Evolutionary conservation across 2,888 invertebrate species (phyloP).

Genomic region (Cyrtodaria siliqua): DNA sequence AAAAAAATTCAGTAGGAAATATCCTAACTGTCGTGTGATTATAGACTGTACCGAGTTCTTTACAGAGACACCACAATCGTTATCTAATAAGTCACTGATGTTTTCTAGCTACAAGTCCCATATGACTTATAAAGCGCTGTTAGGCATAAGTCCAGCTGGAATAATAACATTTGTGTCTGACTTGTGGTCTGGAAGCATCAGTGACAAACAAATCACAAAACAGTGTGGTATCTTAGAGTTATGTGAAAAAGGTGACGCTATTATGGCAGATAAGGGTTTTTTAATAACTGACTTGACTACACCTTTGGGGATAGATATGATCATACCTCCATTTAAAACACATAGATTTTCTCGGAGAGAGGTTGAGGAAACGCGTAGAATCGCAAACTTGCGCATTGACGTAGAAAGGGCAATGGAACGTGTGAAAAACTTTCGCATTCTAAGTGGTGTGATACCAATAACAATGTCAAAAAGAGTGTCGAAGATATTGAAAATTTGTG

Average conservation of each 20-base stretch:
- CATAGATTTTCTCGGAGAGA: slow-evolving; percentile 25
- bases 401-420: slow-evolving; percentile 24
- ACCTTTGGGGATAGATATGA: slow-evolving; percentile 27
- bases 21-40: slow-evolving; percentile 49
- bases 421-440: slow-evolving; percentile 38
- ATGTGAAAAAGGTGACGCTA: too few species aligned
- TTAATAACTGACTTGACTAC: slow-evolving; percentile 43
- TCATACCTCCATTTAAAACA: slow-evolving; percentile 48
- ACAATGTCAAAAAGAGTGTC: slow-evolving; percentile 9
- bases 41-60: slow-evolving; percentile 65
- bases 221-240: too few species aligned
- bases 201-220: too few species aligned
- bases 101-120: slow-evolving; percentile 52
- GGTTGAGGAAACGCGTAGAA: slow-evolving; percentile 30
- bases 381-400: slow-evolving; percentile 26
- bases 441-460: slow-evolving; percentile 25
- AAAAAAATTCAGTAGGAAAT: slow-evolving; percentile 34
- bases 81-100: slow-evolving; percentile 29
- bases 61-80: slow-evolving; percentile 48
- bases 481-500: slow-evolving; percentile 22
- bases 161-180: slow-evolving; percentile 58
- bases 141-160: slow-evolving; percentile 56
- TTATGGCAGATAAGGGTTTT: slow-evolving; percentile 64
- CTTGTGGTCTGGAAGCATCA: too few species aligned
- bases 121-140: slow-evolving; percentile 49